Base-by-base conservation (phyloP, 2,113 vertebrate genomes). In the Chloropsis hardwickii region DNA sequence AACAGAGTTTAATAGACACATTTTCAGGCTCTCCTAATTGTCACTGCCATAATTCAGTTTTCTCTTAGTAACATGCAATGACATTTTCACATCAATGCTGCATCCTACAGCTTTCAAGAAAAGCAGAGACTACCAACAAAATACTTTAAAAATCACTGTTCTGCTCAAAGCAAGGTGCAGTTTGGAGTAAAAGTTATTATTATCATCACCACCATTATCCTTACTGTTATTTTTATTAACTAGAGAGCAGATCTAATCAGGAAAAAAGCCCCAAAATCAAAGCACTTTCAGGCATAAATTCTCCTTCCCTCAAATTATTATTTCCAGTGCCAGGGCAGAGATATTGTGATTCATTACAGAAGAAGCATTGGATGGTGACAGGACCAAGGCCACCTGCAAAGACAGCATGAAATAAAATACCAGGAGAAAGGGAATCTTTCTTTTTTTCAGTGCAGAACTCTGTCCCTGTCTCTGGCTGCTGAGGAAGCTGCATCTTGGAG, bases 21-120 rank as follows among this genome's bases (percentile, higher is more conserved):
- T 89, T 95, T 94, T 56, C 83, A 87, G 44, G 18, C 65, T 89
- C n/a, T 71, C 40, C 86, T 94, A 94, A 96, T 95, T 97, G 92
- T 87, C 31, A 2, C 48, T 72, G 70, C 57, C 84, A 82, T 92
- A 92, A 94, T 81, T 95, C 89, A 91, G 69, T 76, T 95, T 92
- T 95, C 45, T 56, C 48, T 95, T 90, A 90, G 95, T 86, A 94
- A 86, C 60, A 83, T 42, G 31, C 73, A 83, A 51, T 94, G 94
- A 83, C 92, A 93, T 97, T 95, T 95, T 91, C 83, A 64, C 61
- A 92, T 89, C 81, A 91, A 35, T 2, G 4, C 25, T 57, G 31
- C 40, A 45, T 61, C 37, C 77, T 60, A 71, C 53, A 92, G 48
- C 28, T 94, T 94, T 88, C 51, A 88, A 71, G 40, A 85, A 74